Evolutionary conservation across 1,140 invertebrate species (phyloP).

Genomic region (Periplaneta americana): DNA sequence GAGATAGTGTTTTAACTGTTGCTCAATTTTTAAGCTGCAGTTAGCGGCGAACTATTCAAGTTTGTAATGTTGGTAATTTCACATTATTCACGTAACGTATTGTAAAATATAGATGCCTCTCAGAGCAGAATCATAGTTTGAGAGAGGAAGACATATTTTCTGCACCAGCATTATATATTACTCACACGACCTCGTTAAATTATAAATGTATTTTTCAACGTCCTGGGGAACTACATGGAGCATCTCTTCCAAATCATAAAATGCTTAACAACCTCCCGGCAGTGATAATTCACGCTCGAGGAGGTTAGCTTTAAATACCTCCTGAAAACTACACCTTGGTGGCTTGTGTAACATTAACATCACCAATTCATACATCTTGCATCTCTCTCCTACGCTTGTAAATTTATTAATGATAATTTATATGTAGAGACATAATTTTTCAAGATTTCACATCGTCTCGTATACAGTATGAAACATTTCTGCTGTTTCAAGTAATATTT

Average conservation of each 20-base stretch:
- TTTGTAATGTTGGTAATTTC: no score
- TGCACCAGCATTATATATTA: background rate
- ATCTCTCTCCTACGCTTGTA: no score
- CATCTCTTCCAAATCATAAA: no score
- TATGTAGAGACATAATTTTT: no score
- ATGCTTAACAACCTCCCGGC: background rate
- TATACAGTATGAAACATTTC: no score
- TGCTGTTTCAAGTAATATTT: no score
- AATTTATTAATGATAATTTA: no score
- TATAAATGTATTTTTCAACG: background rate
- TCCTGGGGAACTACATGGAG: background rate
- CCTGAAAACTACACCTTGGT: background rate
- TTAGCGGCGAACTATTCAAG: no score
- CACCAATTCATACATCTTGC: background rate
- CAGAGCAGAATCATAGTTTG: background rate
- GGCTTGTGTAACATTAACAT: background rate
- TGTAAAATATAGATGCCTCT: background rate
- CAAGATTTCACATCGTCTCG: no score
- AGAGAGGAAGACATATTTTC: background rate
- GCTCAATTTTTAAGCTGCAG: no score
- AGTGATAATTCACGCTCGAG: background rate
- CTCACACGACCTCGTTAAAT: background rate
- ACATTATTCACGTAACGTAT: background rate
- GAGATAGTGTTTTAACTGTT: no score
- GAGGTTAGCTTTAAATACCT: background rate